Evolutionary conservation across 2,113 vertebrate species (phyloP), one percentile per base, ranked within the genome.

Genomic region (Ageneiosus marmoratus): DNA sequence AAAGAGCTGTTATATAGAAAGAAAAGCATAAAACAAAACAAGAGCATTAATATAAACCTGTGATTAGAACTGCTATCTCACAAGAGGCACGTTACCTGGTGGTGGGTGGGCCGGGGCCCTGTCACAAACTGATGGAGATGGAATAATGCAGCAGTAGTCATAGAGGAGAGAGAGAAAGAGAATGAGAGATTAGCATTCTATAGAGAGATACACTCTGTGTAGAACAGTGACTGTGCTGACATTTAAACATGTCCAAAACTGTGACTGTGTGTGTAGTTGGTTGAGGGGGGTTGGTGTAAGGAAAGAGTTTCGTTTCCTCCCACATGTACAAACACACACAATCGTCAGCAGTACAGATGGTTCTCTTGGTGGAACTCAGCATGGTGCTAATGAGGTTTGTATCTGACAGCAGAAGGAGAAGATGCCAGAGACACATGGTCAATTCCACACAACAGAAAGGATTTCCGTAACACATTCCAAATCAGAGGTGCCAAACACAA

Each of bases 61-160:
- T 74, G 20, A 74, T 29, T 29, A 69, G 65, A 67, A 22, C 11
- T 41, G 50, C 10, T 50, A 12, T 51, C 48, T 16, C 18, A 89
- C 83, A 67, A 91, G 84, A 91, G 87, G 78, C 4, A 88, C 29
- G 91, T 95, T 99, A 99, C 98, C 98, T 99, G 97, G 93, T 98
- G 97, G 95, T 98, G 98, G 93, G 97, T 95, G 92, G 96, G 96
- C 94, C 97, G 96, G 93, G 98, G 97, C 94, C 97, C 98, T 92
- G 97, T 95, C 91, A 97, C 96, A 95, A 99, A 99, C 97, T 99
- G 96, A 93, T 91, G 91, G 90, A 92, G 92, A 92, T 92, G 92
- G 94, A 90, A 93, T 87, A 93, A 95, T 94, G 89, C 92, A 96
- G 95, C 93, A 95, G 94, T 95, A 94, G 95, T 94, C 93, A 96